Evolutionary conservation across 2,888 invertebrate genomes (phyloP).

Genomic region (Conchocele bisecta): DNA sequence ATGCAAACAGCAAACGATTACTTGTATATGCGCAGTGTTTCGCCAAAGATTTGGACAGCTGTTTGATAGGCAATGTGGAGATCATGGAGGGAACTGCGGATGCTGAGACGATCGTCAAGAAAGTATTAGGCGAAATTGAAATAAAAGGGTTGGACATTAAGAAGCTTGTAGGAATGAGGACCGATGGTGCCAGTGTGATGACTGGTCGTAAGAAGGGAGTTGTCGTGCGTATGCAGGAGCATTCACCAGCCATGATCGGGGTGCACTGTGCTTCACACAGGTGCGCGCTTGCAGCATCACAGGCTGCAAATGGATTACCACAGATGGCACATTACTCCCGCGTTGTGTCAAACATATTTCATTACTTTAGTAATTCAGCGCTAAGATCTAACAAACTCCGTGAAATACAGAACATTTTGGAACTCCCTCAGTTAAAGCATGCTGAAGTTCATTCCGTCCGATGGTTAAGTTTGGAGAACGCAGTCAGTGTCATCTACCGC

Average conservation of each 20-base stretch:
- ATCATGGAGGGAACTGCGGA: slow-evolving; percentile 5
- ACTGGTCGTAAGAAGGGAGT: slow-evolving; percentile 31
- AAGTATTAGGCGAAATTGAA: slow-evolving; percentile 21
- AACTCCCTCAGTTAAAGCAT: slow-evolving; percentile 41
- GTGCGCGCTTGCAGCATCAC: slow-evolving; percentile 32
- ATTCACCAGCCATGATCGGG: slow-evolving; percentile 28
- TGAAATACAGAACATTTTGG: slow-evolving; percentile 34
- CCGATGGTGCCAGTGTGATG: slow-evolving; percentile 49
- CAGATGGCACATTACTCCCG: slow-evolving; percentile 13
- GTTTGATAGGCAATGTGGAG: slow-evolving; percentile 15
- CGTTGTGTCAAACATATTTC: slow-evolving; percentile 18
- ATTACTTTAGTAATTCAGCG: slow-evolving; percentile 39
- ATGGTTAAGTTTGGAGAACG: slow-evolving; percentile 49
- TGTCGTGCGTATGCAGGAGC: slow-evolving; percentile 12
- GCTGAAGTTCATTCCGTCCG: slow-evolving; percentile 49
- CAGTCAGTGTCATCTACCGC: slow-evolving; percentile 42
- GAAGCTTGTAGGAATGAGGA: slow-evolving; percentile 35
- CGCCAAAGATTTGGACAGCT: background rate
- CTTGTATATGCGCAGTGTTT: slow-evolving; percentile 33
- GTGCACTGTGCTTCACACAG: slow-evolving; percentile 38
- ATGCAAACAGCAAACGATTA: slow-evolving; percentile 22
- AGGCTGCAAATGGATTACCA: slow-evolving; percentile 28
- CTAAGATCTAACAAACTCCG: slow-evolving; percentile 37
- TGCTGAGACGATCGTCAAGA: slow-evolving; percentile 21
- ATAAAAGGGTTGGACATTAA: slow-evolving; percentile 30